These are phyloP conservation scores for Monochamus saltuarius DNA, from an alignment of 1,140 invertebrate species.

Conservation along the genomic window DNA sequence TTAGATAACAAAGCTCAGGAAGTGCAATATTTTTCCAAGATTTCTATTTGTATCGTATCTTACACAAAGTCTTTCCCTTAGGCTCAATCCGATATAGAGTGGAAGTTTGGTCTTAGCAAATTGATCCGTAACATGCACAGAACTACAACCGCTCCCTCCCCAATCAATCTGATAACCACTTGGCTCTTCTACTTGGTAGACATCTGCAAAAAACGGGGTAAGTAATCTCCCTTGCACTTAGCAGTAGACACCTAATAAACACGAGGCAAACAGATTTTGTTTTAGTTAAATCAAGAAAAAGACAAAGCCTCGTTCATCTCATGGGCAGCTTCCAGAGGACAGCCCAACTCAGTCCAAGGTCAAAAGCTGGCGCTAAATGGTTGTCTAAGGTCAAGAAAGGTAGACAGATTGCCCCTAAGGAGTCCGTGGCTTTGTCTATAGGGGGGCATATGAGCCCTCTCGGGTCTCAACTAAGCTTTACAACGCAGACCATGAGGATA, in stretches of 20 bases:
- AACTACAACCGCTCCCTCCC: slow-evolving; percentile 94
- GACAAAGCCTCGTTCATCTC: slow-evolving; percentile 77
- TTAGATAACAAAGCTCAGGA: too few relatives aligned
- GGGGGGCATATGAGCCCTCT: slow-evolving; percentile 75
- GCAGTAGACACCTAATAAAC: slow-evolving; percentile 6
- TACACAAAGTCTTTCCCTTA: slow-evolving; percentile 44
- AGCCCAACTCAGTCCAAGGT: slow-evolving; percentile 69
- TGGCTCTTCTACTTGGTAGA: slow-evolving; percentile 83
- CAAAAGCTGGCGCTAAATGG: slow-evolving; percentile 83
- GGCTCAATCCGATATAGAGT: slow-evolving; percentile 99
- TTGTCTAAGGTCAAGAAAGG: slow-evolving; percentile 80
- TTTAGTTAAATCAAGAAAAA: slow-evolving; percentile 60
- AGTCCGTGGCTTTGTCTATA: slow-evolving; percentile 73
- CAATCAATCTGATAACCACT: slow-evolving; percentile 93
- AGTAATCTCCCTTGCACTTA: slow-evolving; percentile 12
- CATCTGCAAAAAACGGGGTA: slow-evolving; percentile 74
- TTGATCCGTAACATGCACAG: slow-evolving; percentile 98
- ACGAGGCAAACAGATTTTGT: slow-evolving; percentile 29
- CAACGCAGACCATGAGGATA: slow-evolving; percentile 66
- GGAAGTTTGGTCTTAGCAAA: slow-evolving; percentile 99
- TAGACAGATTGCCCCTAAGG: slow-evolving; percentile 73
- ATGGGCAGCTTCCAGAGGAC: slow-evolving; percentile 72
- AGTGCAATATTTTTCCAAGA: too few relatives aligned
- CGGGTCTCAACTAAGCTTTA: slow-evolving; percentile 81
- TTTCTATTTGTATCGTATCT: too few relatives aligned